phyloP scores from a whole-genome alignment of 2,113 vertebrate genomes.

The Oriolus oriolus region DNA sequence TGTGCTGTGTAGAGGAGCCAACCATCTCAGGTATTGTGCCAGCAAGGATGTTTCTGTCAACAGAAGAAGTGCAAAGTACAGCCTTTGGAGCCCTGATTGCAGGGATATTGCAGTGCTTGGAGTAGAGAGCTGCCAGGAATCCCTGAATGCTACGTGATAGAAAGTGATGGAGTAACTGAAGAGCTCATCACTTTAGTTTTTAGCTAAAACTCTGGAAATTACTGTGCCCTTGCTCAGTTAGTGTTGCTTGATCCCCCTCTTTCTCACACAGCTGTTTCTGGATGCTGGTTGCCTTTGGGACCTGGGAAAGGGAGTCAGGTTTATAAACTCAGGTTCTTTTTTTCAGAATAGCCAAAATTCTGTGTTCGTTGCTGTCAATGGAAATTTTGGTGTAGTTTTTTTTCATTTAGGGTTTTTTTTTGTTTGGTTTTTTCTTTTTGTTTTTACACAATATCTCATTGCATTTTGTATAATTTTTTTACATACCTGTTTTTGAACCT shows the following conservation, averaged over 20 bases:
- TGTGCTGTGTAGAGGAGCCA: background rate
- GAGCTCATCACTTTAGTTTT: background rate
- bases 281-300: background rate
- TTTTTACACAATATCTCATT: background rate
- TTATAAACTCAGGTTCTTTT: background rate
- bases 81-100: background rate
- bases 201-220: background rate
- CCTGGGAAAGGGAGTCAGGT: background rate
- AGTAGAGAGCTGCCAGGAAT: background rate
- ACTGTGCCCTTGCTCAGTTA: background rate
- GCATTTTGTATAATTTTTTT: background rate
- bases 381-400: background rate
- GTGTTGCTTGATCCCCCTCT: background rate
- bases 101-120: background rate
- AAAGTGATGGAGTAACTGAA: background rate
- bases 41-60: background rate
- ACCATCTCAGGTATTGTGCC: background rate
- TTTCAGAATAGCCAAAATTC: background rate
- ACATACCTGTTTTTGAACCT: background rate
- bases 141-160: background rate
- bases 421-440: background rate
- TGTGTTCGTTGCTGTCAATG: background rate
- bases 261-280: background rate
- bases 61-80: background rate
- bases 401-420: background rate